These are phyloP conservation scores for Alca torda DNA, from an alignment of 2,797 vertebrate genomes.

Conservation along the genomic window DNA sequence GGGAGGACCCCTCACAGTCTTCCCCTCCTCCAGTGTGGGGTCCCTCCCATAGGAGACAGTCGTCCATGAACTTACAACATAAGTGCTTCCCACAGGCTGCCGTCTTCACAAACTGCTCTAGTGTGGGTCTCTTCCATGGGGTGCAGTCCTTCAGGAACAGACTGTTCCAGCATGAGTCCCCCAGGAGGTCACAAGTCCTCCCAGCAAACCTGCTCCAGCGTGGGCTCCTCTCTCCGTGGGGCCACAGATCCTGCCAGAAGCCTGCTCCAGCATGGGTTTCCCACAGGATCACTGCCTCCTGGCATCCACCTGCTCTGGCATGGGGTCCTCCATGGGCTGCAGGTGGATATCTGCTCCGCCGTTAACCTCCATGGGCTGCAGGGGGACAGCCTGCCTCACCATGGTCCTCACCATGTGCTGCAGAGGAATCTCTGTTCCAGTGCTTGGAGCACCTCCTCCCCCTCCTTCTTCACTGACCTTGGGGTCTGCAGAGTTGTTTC, in stretches of 20 bases:
- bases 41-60: neutral
- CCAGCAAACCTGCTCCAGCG: neutral
- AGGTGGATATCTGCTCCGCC: neutral
- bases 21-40: neutral
- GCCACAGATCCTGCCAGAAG: neutral
- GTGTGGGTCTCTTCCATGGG: neutral
- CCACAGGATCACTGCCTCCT: neutral
- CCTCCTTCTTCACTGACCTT: neutral
- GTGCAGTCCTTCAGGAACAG: neutral
- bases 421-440: neutral
- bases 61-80: neutral
- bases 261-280: neutral
- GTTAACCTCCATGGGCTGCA: neutral
- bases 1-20: neutral
- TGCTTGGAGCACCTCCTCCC: too few species aligned
- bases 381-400: neutral
- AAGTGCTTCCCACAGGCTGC: neutral
- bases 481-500: neutral
- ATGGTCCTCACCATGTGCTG: neutral
- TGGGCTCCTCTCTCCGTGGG: neutral
- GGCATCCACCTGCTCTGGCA: neutral
- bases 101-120: neutral
- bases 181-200: neutral
- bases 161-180: neutral
- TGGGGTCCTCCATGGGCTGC: neutral